phyloP scores from a whole-genome alignment of 1,140 invertebrate species.

The Charaxes varanes region DNA sequence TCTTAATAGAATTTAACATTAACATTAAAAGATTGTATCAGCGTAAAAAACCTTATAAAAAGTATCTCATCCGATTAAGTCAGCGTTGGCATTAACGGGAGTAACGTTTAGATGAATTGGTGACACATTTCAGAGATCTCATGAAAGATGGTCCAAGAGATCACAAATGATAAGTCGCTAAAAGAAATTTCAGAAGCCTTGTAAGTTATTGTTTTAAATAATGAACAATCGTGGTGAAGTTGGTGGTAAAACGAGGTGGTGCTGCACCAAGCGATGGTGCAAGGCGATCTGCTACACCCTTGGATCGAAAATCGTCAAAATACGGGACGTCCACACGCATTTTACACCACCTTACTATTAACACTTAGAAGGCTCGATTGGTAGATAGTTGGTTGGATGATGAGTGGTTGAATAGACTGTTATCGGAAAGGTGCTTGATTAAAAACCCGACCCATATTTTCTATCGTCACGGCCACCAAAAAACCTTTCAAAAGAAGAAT shows the following conservation, averaged over 20 bases:
- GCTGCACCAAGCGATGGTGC: constrained; percentile 34
- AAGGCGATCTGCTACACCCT: constrained; percentile 26
- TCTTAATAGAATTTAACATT: neutral
- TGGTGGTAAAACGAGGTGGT: constrained; percentile 30
- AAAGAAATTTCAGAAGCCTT: no score
- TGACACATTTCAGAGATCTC: constrained; percentile 46
- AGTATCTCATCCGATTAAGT: constrained; percentile 22
- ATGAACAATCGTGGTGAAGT: constrained; percentile 22
- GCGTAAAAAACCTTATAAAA: neutral
- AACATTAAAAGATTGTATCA: neutral
- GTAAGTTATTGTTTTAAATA: no score
- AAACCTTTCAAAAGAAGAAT: no score
- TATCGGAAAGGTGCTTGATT: no score
- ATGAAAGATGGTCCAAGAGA: no score
- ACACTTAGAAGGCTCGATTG: neutral
- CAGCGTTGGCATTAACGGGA: constrained; percentile 24
- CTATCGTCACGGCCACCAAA: no score
- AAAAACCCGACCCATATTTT: no score
- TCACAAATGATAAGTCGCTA: no score
- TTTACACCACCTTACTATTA: neutral
- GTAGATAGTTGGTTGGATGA: neutral
- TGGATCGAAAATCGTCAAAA: constrained; percentile 18
- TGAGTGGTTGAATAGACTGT: no score
- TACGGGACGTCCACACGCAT: constrained; percentile 22
- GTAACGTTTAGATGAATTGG: constrained; percentile 20